Conservation (phyloP, 2,888 invertebrate genomes). For the Agriotes lineatus region DNA sequence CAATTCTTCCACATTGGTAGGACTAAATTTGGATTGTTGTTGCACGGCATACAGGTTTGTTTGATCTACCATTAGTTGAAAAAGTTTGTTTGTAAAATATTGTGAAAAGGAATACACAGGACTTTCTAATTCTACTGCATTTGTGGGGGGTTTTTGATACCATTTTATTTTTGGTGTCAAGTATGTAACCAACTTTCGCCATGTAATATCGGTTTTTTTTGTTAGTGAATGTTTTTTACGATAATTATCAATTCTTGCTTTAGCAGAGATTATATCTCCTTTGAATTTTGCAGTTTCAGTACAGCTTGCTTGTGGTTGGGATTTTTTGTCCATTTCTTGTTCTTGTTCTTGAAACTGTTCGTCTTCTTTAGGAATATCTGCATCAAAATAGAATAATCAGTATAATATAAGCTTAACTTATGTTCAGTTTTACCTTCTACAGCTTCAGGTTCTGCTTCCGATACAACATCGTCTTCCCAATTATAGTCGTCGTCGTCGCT, state of each 20-base stretch:
- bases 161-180: not conserved
- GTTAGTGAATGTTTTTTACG: not conserved
- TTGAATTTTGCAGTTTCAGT: no score
- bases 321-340: no score
- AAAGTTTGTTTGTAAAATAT: not conserved
- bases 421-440: no score
- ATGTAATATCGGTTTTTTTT: not conserved
- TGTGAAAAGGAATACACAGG: not conserved
- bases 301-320: no score
- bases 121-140: not conserved
- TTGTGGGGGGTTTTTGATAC: not conserved
- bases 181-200: not conserved
- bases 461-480: no score
- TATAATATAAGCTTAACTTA: no score
- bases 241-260: not conserved
- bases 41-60: not conserved
- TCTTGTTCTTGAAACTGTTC: no score
- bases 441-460: no score
- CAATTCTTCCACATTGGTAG: conserved; percentile 42
- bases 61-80: not conserved
- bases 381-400: no score
- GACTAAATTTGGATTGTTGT: conserved; percentile 13
- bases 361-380: no score
- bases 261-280: no score
- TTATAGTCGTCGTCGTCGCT: no score